These are phyloP conservation scores for Leptonema lineaticorne DNA, from an alignment of 1,140 invertebrate species.

Conservation along the genomic window DNA sequence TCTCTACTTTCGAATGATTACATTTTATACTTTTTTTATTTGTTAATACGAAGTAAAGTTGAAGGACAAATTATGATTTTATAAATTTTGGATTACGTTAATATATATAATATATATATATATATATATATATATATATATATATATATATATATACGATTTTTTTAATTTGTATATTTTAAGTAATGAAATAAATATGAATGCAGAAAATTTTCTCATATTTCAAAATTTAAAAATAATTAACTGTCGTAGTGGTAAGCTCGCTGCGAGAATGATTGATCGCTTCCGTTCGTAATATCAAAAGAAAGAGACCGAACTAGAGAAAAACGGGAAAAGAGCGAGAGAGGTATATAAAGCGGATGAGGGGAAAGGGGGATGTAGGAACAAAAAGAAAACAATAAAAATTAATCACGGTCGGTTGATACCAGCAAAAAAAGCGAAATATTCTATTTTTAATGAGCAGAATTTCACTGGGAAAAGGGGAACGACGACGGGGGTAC, in stretches of 20 bases:
- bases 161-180: no score
- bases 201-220: no score
- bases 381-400: constrained; percentile 8
- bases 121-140: neutral
- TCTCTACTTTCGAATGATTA: no score
- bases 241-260: no score
- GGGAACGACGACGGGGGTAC: neutral
- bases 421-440: neutral
- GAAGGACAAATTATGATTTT: no score
- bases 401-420: constrained; percentile 14
- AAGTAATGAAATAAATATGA: no score
- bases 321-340: neutral
- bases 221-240: no score
- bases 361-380: neutral
- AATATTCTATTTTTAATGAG: constrained; percentile 20
- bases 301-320: no score
- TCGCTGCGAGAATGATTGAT: constrained; percentile 3
- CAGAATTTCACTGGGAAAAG: neutral
- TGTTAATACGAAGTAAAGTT: neutral
- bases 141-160: neutral
- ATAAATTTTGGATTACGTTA: neutral
- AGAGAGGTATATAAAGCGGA: neutral
- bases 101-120: neutral
- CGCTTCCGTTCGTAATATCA: constrained; percentile 6
- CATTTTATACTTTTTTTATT: neutral